A percentile compares a stretch with the other conserved stretches of the same genome.
phyloP scores from a whole-genome alignment of 2,888 invertebrate genomes.

The Clostera curtula region DNA sequence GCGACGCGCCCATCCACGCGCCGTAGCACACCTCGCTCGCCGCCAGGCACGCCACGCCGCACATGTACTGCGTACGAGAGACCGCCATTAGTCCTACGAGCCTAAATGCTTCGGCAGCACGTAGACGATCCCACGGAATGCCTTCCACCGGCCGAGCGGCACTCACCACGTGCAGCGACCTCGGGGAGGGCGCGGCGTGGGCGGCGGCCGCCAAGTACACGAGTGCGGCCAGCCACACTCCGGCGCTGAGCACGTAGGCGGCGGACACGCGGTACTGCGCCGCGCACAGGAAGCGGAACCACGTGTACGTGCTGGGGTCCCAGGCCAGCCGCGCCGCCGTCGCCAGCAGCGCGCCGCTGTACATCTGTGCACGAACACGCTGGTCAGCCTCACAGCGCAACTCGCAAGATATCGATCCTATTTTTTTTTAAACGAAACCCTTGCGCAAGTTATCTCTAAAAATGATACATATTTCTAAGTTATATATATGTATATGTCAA shows the following conservation, averaged over 20 bases:
- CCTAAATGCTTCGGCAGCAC: too few species aligned
- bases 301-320: constrained; percentile 69
- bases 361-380: constrained; percentile 45
- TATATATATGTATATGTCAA: too few species aligned
- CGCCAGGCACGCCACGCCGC: constrained; percentile 52
- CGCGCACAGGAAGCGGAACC: constrained; percentile 66
- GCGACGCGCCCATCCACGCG: constrained; percentile 63
- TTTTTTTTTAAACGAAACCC: too few species aligned
- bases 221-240: constrained; percentile 60
- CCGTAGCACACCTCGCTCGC: constrained; percentile 60
- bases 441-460: too few species aligned
- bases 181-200: constrained; percentile 20
- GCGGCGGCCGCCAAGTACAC: constrained; percentile 53
- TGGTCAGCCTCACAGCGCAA: not conserved
- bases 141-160: too few species aligned
- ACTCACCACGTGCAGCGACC: constrained; percentile 36
- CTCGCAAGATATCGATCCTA: too few species aligned
- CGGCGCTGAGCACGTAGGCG: constrained; percentile 58
- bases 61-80: too few species aligned
- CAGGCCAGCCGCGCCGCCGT: constrained; percentile 69
- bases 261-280: constrained; percentile 65
- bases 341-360: constrained; percentile 66
- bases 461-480: too few species aligned
- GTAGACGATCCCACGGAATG: too few species aligned
- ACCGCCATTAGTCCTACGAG: too few species aligned